Base-by-base conservation (phyloP, 1,140 invertebrate genomes). In the Drosophila rufa region DNA sequence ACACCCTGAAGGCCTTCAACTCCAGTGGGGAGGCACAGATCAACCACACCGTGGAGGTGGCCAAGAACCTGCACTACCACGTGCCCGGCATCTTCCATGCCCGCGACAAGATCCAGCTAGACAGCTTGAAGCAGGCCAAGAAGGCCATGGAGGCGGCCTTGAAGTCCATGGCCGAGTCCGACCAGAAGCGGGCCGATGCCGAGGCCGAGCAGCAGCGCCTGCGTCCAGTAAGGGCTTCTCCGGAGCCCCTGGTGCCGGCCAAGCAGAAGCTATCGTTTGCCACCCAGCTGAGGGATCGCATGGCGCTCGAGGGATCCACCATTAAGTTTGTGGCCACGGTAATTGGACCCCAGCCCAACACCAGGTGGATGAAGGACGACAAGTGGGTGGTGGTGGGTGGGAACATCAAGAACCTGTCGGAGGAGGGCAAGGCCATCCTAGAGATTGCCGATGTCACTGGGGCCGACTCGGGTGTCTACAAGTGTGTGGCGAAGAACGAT, bases 351-450 rank as follows among this genome's bases (percentile, higher is more conserved):
- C 96, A 96, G 70, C 96, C 97, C 3, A 94, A 94, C 45, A 94
- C 98, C 2, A 95, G 96, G 64, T 99, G 97, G 97, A 96, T 95
- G 60, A 98, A 97, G 91, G 96, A 98, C 91, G 96, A 96, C 7
- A 92, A 95, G 60, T 93, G 89, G 81, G 46, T 93, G 11, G 59
- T 69, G 12, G 78, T 85, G 40, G 75, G 82, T 9, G 91, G 84
- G 5, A 91, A 84, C 17, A 40, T 93, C 0, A 86, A 85, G 40
- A 93, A 92, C 55, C 65, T 89, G 0, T 87, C 91, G 15, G 91
- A 92, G 36, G 91, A 92, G 62, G 89, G 82, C 67, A 92, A 92
- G 79, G 82, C 92, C 65, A 82, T 92, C 22, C 40, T 93, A 14
- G 83, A 93, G 64, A 59, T 93, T 19, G 50, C 38, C 15, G 73